Evolutionary conservation across 2,888 invertebrate species (phyloP).

Genomic region (Acrobasis consociella): DNA sequence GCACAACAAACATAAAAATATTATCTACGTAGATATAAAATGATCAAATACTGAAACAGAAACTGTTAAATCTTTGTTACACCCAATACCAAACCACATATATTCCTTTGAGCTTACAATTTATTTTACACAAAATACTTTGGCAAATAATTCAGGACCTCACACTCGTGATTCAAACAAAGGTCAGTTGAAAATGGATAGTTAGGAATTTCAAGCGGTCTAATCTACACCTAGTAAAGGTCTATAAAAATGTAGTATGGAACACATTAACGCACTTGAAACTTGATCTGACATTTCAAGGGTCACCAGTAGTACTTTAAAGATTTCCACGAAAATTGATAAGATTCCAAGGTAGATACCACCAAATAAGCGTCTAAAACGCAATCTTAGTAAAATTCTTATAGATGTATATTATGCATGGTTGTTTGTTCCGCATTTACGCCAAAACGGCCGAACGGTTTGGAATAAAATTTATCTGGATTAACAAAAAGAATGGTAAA

Average conservation of each 20-base stretch:
- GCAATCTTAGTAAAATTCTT: too few relatives aligned
- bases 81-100: background rate
- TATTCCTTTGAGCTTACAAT: background rate
- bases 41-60: background rate
- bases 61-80: background rate
- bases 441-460: too few relatives aligned
- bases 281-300: slow-evolving; percentile 5
- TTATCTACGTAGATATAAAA: background rate
- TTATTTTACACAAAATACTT: background rate
- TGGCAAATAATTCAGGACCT: background rate
- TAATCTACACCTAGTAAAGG: background rate
- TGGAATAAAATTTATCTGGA: too few relatives aligned
- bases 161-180: background rate
- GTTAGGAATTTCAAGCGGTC: background rate
- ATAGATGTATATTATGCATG: too few relatives aligned
- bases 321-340: too few relatives aligned
- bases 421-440: too few relatives aligned
- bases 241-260: background rate
- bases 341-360: too few relatives aligned
- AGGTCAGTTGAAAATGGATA: background rate
- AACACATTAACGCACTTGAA: too few relatives aligned
- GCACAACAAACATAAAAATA: too few relatives aligned
- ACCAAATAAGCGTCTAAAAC: too few relatives aligned
- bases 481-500: too few relatives aligned
- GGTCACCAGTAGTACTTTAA: background rate